Conservation (phyloP, 2,113 vertebrate genomes). For the Progne subis region DNA sequence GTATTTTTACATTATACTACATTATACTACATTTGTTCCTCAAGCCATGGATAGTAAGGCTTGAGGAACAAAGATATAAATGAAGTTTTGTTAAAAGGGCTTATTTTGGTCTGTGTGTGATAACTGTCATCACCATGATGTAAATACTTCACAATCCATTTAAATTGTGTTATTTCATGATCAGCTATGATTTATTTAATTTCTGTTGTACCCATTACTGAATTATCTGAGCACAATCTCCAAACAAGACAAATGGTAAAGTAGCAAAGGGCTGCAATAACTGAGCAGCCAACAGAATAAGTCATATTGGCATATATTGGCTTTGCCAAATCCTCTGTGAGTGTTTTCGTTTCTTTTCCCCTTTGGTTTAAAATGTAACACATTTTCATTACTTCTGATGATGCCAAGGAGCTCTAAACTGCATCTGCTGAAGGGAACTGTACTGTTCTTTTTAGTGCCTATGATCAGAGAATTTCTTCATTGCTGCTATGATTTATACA, state of each 20-base stretch:
- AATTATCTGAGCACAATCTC: neutral
- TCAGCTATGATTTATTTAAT: neutral
- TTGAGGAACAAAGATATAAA: neutral
- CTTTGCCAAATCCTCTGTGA: neutral
- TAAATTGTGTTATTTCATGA: neutral
- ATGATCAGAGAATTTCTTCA: conserved; percentile 41
- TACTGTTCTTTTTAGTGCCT: conserved; percentile 1
- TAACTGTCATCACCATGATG: neutral
- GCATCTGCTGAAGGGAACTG: conserved; percentile 16
- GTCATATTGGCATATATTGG: neutral
- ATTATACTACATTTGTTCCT: neutral
- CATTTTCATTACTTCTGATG: conserved; percentile 26
- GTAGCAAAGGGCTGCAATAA: neutral
- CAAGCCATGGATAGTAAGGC: neutral
- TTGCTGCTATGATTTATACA: conserved; percentile 28
- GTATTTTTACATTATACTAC: neutral
- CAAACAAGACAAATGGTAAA: neutral
- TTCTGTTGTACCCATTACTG: neutral
- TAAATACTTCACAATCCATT: neutral
- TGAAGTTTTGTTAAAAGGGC: neutral
- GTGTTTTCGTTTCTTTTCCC: conserved; percentile 34
- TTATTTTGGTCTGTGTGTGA: neutral
- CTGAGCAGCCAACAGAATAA: neutral
- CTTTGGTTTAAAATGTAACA: conserved; percentile 22
- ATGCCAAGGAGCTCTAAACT: conserved; percentile 23